Evolutionary conservation across 2,797 vertebrate genomes (phyloP), one percentile per base, ranked within the genome.

Genomic region (Silurus lanzhouensis): DNA sequence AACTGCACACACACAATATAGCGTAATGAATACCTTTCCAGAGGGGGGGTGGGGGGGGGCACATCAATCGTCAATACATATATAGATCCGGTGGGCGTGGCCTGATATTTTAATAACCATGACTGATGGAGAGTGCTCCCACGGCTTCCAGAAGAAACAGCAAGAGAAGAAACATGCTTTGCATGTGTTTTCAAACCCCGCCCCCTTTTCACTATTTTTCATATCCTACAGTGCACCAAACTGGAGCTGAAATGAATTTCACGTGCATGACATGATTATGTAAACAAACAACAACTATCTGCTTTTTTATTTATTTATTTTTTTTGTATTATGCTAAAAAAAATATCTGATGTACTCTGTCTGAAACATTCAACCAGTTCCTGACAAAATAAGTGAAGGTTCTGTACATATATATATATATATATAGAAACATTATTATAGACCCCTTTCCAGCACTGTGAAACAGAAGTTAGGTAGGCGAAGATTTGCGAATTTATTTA

Each of bases 1-100:
- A 93, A 95, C 96, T 97, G 81, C 5, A 63, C 27, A 55, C 63
- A 31, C 1, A 72, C 1, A 55, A 10, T 12, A 77, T 2, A 48
- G 64, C 0, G 8, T 0, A 38, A 48, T 48, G 2, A 66, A 48
- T 27, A 27, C 15, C 44, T 10, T 6, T 22, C 17, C 78, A 64
- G 61, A 17, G 12, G 6, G 13, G 31, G 31, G 31, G 31, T 1
- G 27, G 27, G n/a, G n/a, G n/a, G n/a, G n/a, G n/a, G n/a, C n/a
- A 14, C n/a, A 5, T 38, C 31, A 77, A 13, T 58, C 27, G 4
- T 61, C 58, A 22, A 15, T 7, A 64, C 9, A 10, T 14, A n/a
- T 13, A 46, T 7, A 10, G 77, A 48, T 9, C 38, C 0, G 7
- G 60, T 25, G 25, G 77, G 20, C 22, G 14, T 19, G 60, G 44